Evolutionary conservation across 2,888 invertebrate species (phyloP).

Genomic region (Epirrita christyi): DNA sequence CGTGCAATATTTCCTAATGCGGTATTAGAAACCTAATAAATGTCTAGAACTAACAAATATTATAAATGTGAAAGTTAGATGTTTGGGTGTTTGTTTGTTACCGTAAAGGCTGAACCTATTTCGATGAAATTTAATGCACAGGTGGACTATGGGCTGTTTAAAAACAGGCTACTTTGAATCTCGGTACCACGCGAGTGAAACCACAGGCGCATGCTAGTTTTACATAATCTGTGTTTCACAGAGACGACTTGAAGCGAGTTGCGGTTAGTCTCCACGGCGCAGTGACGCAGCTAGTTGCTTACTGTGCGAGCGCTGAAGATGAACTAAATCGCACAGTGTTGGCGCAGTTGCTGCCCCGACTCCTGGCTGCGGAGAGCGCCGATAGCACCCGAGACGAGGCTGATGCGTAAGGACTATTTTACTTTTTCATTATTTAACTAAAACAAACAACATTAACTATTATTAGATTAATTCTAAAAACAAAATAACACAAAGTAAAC

Average conservation of each 20-base stretch:
- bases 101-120: too few species aligned
- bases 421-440: too few species aligned
- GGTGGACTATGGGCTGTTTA: too few species aligned
- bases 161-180: too few species aligned
- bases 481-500: too few species aligned
- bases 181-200: neutral
- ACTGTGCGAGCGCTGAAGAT: conserved; percentile 90
- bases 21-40: neutral
- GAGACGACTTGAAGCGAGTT: conserved; percentile 88
- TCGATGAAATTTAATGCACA: too few species aligned
- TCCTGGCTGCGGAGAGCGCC: conserved; percentile 41
- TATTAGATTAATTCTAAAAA: too few species aligned
- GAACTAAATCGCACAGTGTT: conserved; percentile 91
- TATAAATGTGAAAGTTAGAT: too few species aligned
- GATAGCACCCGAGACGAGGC: conserved; percentile 11
- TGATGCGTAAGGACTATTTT: conserved; percentile 2
- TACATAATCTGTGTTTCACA: conserved; percentile 46
- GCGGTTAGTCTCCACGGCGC: conserved; percentile 87
- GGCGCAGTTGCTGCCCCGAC: conserved; percentile 82
- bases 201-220: neutral
- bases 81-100: too few species aligned
- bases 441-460: too few species aligned
- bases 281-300: conserved; percentile 88
- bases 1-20: neutral
- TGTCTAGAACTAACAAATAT: neutral